Evolutionary conservation across 1,140 invertebrate species (phyloP).

Genomic region (Lasioglossum albipes): DNA sequence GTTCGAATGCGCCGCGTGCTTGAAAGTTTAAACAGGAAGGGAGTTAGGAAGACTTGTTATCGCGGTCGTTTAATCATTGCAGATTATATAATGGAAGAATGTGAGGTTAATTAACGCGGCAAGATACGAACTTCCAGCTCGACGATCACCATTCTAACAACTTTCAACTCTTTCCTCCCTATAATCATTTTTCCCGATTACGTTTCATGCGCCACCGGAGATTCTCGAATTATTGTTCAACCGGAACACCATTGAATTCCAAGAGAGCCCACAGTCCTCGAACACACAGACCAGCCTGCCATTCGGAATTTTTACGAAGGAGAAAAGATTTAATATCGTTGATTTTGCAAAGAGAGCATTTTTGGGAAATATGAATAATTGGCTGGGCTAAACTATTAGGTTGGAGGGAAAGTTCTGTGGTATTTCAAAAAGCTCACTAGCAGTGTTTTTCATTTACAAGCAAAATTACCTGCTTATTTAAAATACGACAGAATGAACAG

Average conservation of each 20-base stretch:
- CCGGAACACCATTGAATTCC: neutral
- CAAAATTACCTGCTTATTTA: too few relatives aligned
- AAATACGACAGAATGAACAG: conserved; percentile 22
- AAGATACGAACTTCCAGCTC: conserved; percentile 22
- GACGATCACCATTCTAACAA: neutral
- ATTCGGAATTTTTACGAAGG: too few relatives aligned
- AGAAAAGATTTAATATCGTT: too few relatives aligned
- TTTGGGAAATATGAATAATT: too few relatives aligned
- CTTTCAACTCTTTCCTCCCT: conserved; percentile 31
- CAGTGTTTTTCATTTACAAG: too few relatives aligned
- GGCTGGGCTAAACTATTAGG: too few relatives aligned
- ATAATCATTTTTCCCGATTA: conserved; percentile 5
- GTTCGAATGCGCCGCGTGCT: conserved; percentile 34
- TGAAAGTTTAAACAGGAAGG: conserved; percentile 43
- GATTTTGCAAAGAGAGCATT: too few relatives aligned
- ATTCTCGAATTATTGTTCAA: conserved; percentile 5
- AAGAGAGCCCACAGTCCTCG: too few relatives aligned
- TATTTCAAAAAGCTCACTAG: too few relatives aligned
- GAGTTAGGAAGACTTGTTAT: conserved; percentile 46
- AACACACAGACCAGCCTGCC: too few relatives aligned
- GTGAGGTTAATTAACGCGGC: conserved; percentile 40
- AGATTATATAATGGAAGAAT: conserved; percentile 39
- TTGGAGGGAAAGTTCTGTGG: too few relatives aligned
- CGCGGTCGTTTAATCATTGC: conserved; percentile 39
- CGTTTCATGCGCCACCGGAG: neutral